Percentiles rank a stretch among this genome's conserved stretches.
Conservation (phyloP, 2,113 vertebrate species). For the Passer domesticus region DNA sequence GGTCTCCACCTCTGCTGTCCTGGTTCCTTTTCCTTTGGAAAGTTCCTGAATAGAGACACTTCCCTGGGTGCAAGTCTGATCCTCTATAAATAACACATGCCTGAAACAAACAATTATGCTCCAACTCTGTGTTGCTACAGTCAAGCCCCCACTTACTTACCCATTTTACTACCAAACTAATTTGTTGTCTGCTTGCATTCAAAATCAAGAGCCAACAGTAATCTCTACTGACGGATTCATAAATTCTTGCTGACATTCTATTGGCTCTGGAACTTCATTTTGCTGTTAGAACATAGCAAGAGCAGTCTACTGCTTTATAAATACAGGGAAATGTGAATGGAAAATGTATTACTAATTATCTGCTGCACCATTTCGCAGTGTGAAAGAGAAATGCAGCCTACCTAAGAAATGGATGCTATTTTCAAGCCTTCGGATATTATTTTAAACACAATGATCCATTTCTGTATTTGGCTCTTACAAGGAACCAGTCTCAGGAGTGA, state of each 20-base stretch:
- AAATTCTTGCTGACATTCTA: conserved; percentile 20
- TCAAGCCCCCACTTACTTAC: not conserved
- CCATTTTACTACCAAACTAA: not conserved
- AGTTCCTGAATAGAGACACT: not conserved
- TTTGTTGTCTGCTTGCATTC: not conserved
- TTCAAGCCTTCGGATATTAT: conserved; percentile 26
- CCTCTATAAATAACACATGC: not conserved
- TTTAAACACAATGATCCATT: conserved; percentile 16
- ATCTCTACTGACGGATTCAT: not conserved
- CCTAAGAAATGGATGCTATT: conserved; percentile 33
- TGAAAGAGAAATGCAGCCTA: conserved; percentile 47
- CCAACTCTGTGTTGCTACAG: not conserved
- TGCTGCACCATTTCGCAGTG: not conserved
- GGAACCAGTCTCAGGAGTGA: not conserved
- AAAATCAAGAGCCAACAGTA: not conserved
- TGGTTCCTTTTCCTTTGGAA: not conserved
- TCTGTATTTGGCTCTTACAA: not conserved
- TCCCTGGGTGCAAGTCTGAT: not conserved
- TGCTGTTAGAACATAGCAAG: conserved; percentile 36
- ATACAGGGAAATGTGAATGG: not conserved
- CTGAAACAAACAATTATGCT: not conserved
- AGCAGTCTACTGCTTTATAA: not conserved
- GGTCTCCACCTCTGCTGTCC: not conserved
- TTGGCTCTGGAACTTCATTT: conserved; percentile 26
- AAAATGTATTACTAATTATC: conserved; percentile 9